Base-by-base conservation (phyloP, 2,888 invertebrate species). In the Perizoma affinitatum region DNA sequence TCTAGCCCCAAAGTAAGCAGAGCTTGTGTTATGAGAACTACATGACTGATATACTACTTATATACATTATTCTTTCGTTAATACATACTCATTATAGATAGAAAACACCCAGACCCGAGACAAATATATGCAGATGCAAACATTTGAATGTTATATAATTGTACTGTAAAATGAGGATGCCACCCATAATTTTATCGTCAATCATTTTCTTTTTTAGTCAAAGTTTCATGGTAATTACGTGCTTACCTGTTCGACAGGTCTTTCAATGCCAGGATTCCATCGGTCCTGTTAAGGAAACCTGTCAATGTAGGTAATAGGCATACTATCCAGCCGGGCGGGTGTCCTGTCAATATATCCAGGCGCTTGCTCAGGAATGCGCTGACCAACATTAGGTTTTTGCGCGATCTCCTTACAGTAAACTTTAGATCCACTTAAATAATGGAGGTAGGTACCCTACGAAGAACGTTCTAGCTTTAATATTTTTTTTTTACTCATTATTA, bases 251-350 rank as follows among this genome's bases (percentile, higher is more conserved):
- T 49, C 11, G 57, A 61, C 66, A 66, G 58, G 71, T 68, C 77
- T 78, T 80, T 76, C 73, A 76, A 68, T 73, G 68, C 67, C 76
- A 75, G 72, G 78, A 80, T 84, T 82, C 83, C 74, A 72, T 70
- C 62, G 70, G 69, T 73, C 86, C 86, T 75, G 74, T 83, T 85
- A 82, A 80, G 85, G 87, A 85, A 87, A 85, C 84, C 73, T 78
- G 87, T 83, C 83, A 80, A 80, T 75, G 77, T 74, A 66, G 69
- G 22, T 22, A 22, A 22, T 22, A 22, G 22, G 22, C 3, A 22
- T 22, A 22, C 22, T 22, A 22, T 22, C 76, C 67, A 77, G 73
- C 72, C 54, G 22, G 10, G 8, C 10, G 68, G 73, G 71, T 61
- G 70, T 63, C 66, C 72, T 6, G 38, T 38, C 38, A 38, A 38